Conservation (phyloP, 2,888 invertebrate genomes). For the Pelosia muscerda region DNA sequence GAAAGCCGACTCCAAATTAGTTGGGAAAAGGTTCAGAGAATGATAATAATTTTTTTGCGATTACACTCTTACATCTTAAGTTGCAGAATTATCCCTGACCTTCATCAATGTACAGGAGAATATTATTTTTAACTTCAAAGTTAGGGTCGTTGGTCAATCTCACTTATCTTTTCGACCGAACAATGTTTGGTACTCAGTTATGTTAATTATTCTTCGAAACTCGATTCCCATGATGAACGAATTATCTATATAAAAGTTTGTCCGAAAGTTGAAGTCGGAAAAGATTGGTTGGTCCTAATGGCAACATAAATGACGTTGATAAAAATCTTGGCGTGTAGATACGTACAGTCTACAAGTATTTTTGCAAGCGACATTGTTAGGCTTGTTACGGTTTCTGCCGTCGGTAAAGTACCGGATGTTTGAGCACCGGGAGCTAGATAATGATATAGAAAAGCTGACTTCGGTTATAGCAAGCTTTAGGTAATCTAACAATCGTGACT, state of each 20-base stretch:
- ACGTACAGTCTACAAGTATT: not conserved
- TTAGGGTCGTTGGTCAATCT: not conserved
- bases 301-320: not conserved
- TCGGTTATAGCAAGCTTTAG: not conserved
- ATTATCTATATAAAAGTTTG: constrained; percentile 1
- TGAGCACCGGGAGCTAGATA: not conserved
- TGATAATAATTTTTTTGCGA: not conserved
- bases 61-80: not conserved
- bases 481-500: not conserved
- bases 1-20: too few species aligned
- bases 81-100: not conserved
- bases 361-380: not conserved
- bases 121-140: not conserved
- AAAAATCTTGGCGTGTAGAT: not conserved
- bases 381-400: not conserved
- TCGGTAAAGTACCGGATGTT: not conserved
- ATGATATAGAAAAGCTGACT: not conserved
- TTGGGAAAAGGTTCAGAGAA: too few species aligned
- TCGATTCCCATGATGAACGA: not conserved
- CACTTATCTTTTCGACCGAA: constrained; percentile 1
- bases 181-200: constrained; percentile 1
- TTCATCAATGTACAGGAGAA: not conserved
- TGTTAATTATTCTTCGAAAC: constrained; percentile 1
- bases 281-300: not conserved
- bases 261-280: constrained; percentile 1